Evolutionary conservation across 1,140 invertebrate genomes (phyloP).

Genomic region (Radopholus similis): DNA sequence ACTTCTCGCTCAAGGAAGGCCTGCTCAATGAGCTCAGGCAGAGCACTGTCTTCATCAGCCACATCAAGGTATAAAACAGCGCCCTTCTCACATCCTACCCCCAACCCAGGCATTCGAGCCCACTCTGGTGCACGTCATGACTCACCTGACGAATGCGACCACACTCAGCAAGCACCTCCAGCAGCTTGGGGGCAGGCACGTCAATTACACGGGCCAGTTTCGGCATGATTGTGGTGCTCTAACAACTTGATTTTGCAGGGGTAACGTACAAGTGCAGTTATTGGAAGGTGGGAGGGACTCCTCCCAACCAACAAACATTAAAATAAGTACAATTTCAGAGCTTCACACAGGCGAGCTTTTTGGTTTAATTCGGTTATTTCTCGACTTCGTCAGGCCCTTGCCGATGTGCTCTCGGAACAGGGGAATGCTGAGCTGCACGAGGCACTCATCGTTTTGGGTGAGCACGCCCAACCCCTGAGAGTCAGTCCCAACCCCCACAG

Average conservation of each 20-base stretch:
- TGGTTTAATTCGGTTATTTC: background rate
- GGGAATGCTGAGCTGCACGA: constrained; percentile 31
- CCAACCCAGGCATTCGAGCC: constrained; percentile 38
- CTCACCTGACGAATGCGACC: constrained; percentile 43
- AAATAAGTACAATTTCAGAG: constrained; percentile 28
- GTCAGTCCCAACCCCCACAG: too few species aligned
- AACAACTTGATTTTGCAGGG: background rate
- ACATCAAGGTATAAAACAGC: constrained; percentile 35
- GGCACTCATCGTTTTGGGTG: constrained; percentile 42
- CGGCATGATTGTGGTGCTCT: background rate
- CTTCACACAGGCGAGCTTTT: constrained; percentile 23
- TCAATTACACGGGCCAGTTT: constrained; percentile 30
- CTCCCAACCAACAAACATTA: background rate
- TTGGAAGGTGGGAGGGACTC: constrained; percentile 34
- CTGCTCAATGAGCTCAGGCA: constrained; percentile 28
- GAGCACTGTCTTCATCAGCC: constrained; percentile 32
- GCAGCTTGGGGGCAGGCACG: constrained; percentile 46
- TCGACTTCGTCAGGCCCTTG: constrained; percentile 19
- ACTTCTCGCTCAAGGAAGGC: constrained; percentile 26
- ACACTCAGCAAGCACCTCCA: constrained; percentile 46
- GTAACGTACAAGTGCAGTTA: constrained; percentile 46
- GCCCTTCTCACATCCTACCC: background rate
- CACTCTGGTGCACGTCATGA: constrained; percentile 45
- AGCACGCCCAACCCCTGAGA: too few species aligned
- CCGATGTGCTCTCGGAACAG: constrained; percentile 14